phyloP scores from a whole-genome alignment of 2,888 invertebrate genomes.

The Apodemia mormo region DNA sequence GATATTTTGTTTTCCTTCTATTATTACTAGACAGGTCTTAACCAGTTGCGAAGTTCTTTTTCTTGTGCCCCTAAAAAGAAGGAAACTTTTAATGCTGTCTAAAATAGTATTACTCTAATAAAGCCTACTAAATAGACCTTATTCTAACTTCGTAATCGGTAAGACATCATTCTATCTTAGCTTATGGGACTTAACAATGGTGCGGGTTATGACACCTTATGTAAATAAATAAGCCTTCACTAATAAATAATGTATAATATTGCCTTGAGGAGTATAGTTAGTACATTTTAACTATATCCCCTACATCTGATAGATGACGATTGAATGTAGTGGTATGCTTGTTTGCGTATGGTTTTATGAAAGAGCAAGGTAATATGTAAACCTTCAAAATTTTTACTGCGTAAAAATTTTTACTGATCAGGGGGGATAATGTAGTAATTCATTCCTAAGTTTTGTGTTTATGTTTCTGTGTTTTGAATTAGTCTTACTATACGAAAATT shows the following conservation, averaged over 20 bases:
- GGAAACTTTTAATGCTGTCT: neutral
- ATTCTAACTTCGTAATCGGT: too few species aligned
- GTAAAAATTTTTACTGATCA: neutral
- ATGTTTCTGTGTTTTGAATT: too few species aligned
- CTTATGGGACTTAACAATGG: too few species aligned
- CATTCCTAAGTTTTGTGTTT: too few species aligned
- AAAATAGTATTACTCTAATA: neutral
- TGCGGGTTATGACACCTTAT: neutral
- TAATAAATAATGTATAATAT: neutral
- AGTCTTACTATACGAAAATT: too few species aligned
- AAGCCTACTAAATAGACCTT: too few species aligned
- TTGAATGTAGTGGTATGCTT: neutral
- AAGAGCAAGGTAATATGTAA: neutral
- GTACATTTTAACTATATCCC: neutral
- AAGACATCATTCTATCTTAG: too few species aligned
- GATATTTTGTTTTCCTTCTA: too few species aligned
- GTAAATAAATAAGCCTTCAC: neutral
- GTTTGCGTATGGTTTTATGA: neutral
- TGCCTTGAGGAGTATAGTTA: constrained; percentile 1
- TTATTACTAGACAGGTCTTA: neutral
- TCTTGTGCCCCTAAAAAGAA: neutral
- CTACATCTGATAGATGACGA: neutral
- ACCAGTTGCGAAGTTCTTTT: neutral
- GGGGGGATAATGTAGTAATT: too few species aligned
- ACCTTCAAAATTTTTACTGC: neutral